phyloP scores from a whole-genome alignment of 2,888 invertebrate species.

The Blastobasis lacticolella region DNA sequence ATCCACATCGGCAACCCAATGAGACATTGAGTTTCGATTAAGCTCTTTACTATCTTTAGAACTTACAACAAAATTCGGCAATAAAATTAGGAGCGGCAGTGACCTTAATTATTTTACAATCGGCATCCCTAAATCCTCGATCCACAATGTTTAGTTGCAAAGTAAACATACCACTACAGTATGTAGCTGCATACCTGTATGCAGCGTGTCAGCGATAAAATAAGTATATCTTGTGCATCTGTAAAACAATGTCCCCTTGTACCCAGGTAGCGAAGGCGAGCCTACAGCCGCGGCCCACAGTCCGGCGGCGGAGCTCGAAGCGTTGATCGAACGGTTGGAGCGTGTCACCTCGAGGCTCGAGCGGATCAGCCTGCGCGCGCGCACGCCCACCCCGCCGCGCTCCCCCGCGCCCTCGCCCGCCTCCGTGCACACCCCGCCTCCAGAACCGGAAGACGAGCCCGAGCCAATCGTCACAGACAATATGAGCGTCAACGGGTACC shows the following conservation, averaged over 20 bases:
- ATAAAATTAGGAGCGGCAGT: too few species aligned
- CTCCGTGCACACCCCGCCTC: slow-evolving; percentile 29
- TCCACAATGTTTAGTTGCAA: too few species aligned
- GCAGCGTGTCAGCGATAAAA: too few species aligned
- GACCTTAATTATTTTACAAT: too few species aligned
- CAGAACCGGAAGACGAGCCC: slow-evolving; percentile 25
- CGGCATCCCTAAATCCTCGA: too few species aligned
- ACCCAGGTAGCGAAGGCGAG: slow-evolving; percentile 65
- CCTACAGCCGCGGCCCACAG: slow-evolving; percentile 46
- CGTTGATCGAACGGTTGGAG: slow-evolving; percentile 82
- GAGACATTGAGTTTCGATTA: too few species aligned
- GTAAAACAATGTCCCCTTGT: slow-evolving; percentile 7
- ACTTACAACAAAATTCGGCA: too few species aligned
- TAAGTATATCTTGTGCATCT: too few species aligned
- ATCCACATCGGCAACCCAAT: too few species aligned
- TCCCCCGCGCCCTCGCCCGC: slow-evolving; percentile 47
- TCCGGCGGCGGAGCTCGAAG: slow-evolving; percentile 77
- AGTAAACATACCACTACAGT: too few species aligned
- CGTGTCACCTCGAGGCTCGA: slow-evolving; percentile 83
- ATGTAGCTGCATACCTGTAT: too few species aligned
- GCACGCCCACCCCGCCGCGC: slow-evolving; percentile 37
- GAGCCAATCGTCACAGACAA: slow-evolving; percentile 35
- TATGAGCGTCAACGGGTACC: slow-evolving; percentile 86
- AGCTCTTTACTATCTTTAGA: too few species aligned
- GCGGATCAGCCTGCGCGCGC: slow-evolving; percentile 56